Conservation (phyloP, 2,888 invertebrate species). For the Apodemia hepburni region DNA sequence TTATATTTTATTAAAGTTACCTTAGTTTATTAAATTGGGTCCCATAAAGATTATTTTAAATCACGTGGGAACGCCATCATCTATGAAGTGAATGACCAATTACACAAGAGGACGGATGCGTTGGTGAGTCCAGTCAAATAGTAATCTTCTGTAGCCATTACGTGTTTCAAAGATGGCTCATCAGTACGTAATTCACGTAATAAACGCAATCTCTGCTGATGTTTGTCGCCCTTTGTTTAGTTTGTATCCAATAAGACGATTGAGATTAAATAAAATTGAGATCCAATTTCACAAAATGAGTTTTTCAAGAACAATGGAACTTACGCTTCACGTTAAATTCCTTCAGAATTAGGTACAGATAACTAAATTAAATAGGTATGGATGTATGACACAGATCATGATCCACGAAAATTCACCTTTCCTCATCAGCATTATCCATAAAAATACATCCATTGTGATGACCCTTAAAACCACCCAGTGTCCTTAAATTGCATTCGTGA, state of each 20-base stretch:
- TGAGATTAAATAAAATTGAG: background rate
- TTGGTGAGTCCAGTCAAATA: conserved; percentile 51
- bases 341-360: too few species aligned
- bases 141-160: conserved; percentile 57
- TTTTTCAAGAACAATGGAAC: too few species aligned
- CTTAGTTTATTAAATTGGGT: background rate
- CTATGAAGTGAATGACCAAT: conserved; percentile 56
- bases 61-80: conserved; percentile 40
- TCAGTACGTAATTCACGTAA: conserved; percentile 54
- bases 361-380: too few species aligned
- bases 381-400: too few species aligned
- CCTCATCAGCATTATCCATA: too few species aligned
- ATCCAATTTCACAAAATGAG: too few species aligned
- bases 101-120: conserved; percentile 54
- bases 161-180: conserved; percentile 42
- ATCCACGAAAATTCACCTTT: too few species aligned
- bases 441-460: too few species aligned
- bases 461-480: too few species aligned
- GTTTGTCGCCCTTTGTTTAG: conserved; percentile 19
- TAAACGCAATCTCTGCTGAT: conserved; percentile 42
- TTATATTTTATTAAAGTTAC: background rate
- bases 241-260: background rate
- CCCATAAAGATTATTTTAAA: conserved; percentile 17
- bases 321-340: too few species aligned
- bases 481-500: too few species aligned